Conservation (phyloP, 1,140 invertebrate species). For the Drosophila asahinai region DNA sequence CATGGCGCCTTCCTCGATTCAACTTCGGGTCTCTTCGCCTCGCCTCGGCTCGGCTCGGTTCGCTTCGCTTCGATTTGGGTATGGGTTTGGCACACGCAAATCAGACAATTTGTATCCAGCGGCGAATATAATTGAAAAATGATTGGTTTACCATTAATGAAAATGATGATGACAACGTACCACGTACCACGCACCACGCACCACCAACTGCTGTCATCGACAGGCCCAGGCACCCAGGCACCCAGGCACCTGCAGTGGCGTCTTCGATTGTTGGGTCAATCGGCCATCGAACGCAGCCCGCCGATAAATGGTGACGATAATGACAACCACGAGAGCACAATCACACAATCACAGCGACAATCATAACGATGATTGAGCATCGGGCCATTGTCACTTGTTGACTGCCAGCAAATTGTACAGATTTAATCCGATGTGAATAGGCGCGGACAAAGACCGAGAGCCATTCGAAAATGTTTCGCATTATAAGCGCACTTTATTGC, state of each 20-base stretch:
- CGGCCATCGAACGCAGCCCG: conserved; percentile 56
- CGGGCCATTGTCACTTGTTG: conserved; percentile 19
- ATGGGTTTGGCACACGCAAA: conserved; percentile 60
- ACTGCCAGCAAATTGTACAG: conserved; percentile 4
- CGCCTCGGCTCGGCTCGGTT: conserved; percentile 6
- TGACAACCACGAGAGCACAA: conserved; percentile 9
- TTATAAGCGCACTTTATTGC: neutral
- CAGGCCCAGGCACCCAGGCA: too few species aligned
- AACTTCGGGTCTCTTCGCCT: neutral
- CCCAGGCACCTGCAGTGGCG: conserved; percentile 66
- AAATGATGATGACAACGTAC: conserved; percentile 76
- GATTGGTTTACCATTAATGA: conserved; percentile 84
- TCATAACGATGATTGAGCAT: conserved; percentile 10
- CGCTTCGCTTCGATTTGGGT: neutral
- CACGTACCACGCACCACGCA: conserved; percentile 5
- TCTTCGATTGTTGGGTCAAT: conserved; percentile 74
- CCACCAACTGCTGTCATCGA: too few species aligned
- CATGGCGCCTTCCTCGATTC: conserved; percentile 41
- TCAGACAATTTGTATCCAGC: conserved; percentile 84
- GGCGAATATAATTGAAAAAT: conserved; percentile 84
- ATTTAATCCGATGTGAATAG: neutral
- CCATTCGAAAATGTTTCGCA: neutral
- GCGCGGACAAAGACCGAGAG: neutral
- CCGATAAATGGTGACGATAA: conserved; percentile 5
- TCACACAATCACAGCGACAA: conserved; percentile 12